Conservation (phyloP, 2,113 vertebrate genomes). For the Cyprinus carpio region DNA sequence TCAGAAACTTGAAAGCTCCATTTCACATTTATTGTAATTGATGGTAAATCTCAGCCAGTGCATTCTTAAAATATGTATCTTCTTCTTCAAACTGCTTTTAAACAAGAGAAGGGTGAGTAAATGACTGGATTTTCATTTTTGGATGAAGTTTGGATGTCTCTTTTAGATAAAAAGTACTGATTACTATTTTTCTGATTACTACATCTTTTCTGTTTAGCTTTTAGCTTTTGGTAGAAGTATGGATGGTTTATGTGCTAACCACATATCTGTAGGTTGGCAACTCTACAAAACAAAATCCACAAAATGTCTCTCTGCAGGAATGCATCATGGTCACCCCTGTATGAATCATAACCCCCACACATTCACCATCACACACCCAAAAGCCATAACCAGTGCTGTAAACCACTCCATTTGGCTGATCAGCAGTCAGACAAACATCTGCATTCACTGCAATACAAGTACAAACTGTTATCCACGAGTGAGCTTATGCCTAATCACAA, state of each 20-base stretch:
- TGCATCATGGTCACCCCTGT: neutral
- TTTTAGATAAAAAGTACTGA: neutral
- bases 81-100: neutral
- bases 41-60: neutral
- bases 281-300: neutral
- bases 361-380: neutral
- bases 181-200: too few species aligned
- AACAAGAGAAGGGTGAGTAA: neutral
- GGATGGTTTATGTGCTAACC: neutral
- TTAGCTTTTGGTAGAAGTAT: neutral
- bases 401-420: neutral
- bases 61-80: neutral
- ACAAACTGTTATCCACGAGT: neutral
- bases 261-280: neutral
- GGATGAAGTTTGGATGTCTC: neutral
- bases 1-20: neutral
- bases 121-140: neutral
- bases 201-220: neutral
- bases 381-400: neutral
- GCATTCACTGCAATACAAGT: neutral
- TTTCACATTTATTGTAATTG: neutral
- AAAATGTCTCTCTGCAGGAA: constrained; percentile 9
- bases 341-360: constrained; percentile 21
- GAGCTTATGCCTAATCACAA: constrained; percentile 11
- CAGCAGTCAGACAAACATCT: neutral